Conservation (phyloP, 2,888 invertebrate genomes). For the Ochropleura plecta region DNA sequence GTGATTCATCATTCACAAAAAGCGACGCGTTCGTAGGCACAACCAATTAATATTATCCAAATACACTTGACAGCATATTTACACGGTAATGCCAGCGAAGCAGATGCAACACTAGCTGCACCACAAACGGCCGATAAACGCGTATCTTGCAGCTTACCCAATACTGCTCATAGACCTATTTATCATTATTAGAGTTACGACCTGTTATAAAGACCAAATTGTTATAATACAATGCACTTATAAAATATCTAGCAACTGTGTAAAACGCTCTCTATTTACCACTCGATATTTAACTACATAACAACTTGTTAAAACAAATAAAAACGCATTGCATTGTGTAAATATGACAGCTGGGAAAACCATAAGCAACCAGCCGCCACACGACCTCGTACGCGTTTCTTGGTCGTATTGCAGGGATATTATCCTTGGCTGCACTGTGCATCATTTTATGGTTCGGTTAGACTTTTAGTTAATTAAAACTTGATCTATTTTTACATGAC, state of each 20-base stretch:
- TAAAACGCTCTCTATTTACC: neutral
- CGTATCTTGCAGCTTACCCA: slow-evolving; percentile 12
- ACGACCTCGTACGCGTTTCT: neutral
- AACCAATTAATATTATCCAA: slow-evolving; percentile 12
- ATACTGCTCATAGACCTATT: neutral
- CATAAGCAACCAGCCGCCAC: neutral
- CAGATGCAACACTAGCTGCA: slow-evolving; percentile 33
- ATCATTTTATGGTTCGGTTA: neutral
- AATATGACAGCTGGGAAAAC: slow-evolving; percentile 29
- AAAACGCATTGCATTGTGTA: neutral
- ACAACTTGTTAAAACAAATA: neutral
- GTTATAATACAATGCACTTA: neutral
- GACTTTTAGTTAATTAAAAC: neutral
- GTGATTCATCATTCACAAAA: slow-evolving; percentile 12
- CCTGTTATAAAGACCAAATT: neutral
- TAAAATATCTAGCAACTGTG: neutral
- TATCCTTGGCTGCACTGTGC: neutral
- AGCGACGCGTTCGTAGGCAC: slow-evolving; percentile 10
- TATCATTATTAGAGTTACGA: neutral
- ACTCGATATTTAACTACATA: neutral
- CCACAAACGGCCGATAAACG: slow-evolving; percentile 37
- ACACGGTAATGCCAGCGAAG: neutral
- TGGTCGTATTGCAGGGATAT: neutral
- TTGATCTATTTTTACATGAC: neutral
- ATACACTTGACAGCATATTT: slow-evolving; percentile 26